Evolutionary conservation across 2,113 vertebrate genomes (phyloP), one percentile per base, ranked within the genome.

Genomic region (Nothobranchius furzeri): DNA sequence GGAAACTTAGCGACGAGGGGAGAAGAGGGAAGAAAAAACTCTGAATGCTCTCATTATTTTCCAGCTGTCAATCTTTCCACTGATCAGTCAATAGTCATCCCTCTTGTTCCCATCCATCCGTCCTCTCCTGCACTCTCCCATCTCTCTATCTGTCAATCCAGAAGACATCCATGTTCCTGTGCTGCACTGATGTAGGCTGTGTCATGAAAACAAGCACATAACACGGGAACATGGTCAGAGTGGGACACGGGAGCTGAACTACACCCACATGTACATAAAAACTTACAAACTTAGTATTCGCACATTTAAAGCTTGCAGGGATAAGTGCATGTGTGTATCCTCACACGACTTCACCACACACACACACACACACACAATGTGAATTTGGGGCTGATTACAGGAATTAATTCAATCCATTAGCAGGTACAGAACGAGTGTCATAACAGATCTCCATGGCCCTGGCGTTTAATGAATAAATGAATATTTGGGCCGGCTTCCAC

Each of bases 381-480:
- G 50, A 68, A 73, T 70, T 78, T 67, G 71, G 52, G 78, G 78
- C 82, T 91, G 92, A 91, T 91, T 87, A 85, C 75, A 58, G 67
- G 69, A 89, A 91, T 92, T 91, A 89, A 93, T 92, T 92, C 79
- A 87, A 87, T 88, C 82, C 86, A 92, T 92, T 92, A 92, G 86
- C 68, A 80, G 83, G 74, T 79, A 87, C 81, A 85, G 82, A 89
- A 83, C 74, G 76, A 79, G 74, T 92, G 91, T 91, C 89, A 84
- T 78, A 89, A 87, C 87, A 87, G 57, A 89, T 89, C 82, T 87
- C 85, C 83, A 77, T 73, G 81, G 82, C 75, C 76, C 68, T 73
- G 68, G 71, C 85, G 85, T 92, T 92, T 92, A 92, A 93, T 93
- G 93, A 93, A 92, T 93, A 93, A 91, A 93, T 93, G 84, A 92